A percentile compares a stretch with the other conserved stretches of the same genome.
Evolutionary conservation across 1,140 invertebrate genomes (phyloP).

Genomic region (Camponotus floridanus): DNA sequence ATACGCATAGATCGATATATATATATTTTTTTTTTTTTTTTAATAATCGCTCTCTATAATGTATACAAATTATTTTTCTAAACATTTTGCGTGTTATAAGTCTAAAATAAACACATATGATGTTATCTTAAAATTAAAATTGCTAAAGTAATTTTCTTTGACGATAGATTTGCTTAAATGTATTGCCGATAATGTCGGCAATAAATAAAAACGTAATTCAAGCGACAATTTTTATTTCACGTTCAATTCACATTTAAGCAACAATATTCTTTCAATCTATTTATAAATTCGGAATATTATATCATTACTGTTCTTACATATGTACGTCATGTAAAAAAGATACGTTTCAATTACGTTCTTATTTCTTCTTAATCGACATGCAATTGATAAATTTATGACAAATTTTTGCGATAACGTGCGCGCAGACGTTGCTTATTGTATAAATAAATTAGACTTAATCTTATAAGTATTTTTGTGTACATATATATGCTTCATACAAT

Average conservation of each 20-base stretch:
- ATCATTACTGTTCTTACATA: neutral
- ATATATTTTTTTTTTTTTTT: neutral
- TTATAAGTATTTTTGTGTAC: conserved; percentile 18
- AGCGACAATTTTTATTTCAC: neutral
- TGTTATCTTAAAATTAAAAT: neutral
- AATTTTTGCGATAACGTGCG: neutral
- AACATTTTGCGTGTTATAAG: too few species aligned
- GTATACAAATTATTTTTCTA: neutral
- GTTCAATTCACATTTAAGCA: neutral
- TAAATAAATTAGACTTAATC: conserved; percentile 3
- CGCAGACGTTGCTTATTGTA: conserved; percentile 25
- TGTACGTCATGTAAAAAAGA: conserved; percentile 26
- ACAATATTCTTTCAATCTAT: neutral
- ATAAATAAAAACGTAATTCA: neutral
- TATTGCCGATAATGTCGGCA: neutral
- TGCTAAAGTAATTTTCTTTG: neutral
- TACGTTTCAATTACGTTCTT: conserved; percentile 2
- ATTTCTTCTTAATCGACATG: neutral
- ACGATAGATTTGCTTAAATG: neutral
- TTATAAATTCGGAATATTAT: neutral
- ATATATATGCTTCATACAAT: neutral
- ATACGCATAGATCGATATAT: neutral
- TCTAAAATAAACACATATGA: neutral
- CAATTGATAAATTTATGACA: neutral
- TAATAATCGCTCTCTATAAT: neutral